Evolutionary conservation across 2,888 invertebrate genomes (phyloP).

Genomic region (Platycheirus rosarum): DNA sequence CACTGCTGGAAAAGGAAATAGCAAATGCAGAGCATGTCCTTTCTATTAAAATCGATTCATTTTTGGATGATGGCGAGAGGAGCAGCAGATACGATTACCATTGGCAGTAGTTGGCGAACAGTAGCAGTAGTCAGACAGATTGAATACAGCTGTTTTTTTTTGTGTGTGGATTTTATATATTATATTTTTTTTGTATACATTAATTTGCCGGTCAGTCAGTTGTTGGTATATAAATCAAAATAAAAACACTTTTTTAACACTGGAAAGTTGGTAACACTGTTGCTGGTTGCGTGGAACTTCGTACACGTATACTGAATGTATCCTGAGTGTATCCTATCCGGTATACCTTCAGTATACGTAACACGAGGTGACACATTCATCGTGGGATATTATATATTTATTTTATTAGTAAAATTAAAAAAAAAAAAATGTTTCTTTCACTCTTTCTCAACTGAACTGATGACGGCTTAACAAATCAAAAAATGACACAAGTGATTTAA

Average conservation of each 20-base stretch:
- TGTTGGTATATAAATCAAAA: slow-evolving; percentile 31
- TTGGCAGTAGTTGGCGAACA: slow-evolving; percentile 71
- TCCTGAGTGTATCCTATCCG: slow-evolving; percentile 99
- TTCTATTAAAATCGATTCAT: slow-evolving; percentile 75
- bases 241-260: slow-evolving; percentile 29
- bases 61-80: slow-evolving; percentile 49
- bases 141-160: slow-evolving; percentile 54
- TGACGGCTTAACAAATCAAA: slow-evolving; percentile 21
- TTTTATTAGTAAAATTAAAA: too few species aligned
- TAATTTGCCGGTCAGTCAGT: slow-evolving; percentile 47
- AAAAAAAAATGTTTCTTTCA: slow-evolving; percentile 5
- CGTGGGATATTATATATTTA: slow-evolving; percentile 77
- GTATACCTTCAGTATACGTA: slow-evolving; percentile 99
- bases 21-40: slow-evolving; percentile 76
- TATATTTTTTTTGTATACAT: slow-evolving; percentile 7
- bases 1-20: slow-evolving; percentile 66
- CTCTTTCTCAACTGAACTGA: slow-evolving; percentile 24
- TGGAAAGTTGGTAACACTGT: slow-evolving; percentile 77
- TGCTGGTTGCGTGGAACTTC: slow-evolving; percentile 88
- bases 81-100: slow-evolving; percentile 45
- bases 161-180: slow-evolving; percentile 7
- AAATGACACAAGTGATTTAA: not conserved
- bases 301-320: slow-evolving; percentile 99
- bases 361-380: slow-evolving; percentile 96
- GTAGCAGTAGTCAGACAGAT: slow-evolving; percentile 70